Evolutionary conservation across 1,140 invertebrate species (phyloP).

Genomic region (Lanistes nyassanus): DNA sequence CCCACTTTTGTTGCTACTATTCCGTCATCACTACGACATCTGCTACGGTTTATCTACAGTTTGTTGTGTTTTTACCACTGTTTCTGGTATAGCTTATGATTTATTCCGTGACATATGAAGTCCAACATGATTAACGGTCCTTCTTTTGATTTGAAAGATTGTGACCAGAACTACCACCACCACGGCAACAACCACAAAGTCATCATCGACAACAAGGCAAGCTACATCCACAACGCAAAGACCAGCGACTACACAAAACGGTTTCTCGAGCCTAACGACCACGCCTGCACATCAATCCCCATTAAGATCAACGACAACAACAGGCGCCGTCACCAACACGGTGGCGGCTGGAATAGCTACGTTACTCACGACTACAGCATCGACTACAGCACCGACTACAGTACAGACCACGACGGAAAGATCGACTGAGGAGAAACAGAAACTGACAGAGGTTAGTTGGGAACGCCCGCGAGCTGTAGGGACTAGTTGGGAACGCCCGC

Average conservation of each 20-base stretch:
- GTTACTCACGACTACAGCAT: not conserved
- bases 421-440: conserved; percentile 10
- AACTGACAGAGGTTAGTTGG: conserved; percentile 8
- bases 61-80: too few species aligned
- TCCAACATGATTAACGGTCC: too few species aligned
- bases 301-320: conserved; percentile 5
- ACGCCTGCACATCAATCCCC: not conserved
- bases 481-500: too few species aligned
- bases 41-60: too few species aligned
- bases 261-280: not conserved
- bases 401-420: not conserved
- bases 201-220: too few species aligned
- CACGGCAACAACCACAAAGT: conserved; percentile 3
- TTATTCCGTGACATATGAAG: too few species aligned
- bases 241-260: not conserved
- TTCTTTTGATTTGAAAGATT: too few species aligned
- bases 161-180: conserved; percentile 1
- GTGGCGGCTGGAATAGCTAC: not conserved
- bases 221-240: not conserved
- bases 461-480: not conserved
- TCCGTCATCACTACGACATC: too few species aligned
- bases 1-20: too few species aligned
- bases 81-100: too few species aligned
- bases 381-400: not conserved
- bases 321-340: not conserved